phyloP scores from a whole-genome alignment of 53 echinoderm and acorn worm species.

The Holothuria scabra region DNA sequence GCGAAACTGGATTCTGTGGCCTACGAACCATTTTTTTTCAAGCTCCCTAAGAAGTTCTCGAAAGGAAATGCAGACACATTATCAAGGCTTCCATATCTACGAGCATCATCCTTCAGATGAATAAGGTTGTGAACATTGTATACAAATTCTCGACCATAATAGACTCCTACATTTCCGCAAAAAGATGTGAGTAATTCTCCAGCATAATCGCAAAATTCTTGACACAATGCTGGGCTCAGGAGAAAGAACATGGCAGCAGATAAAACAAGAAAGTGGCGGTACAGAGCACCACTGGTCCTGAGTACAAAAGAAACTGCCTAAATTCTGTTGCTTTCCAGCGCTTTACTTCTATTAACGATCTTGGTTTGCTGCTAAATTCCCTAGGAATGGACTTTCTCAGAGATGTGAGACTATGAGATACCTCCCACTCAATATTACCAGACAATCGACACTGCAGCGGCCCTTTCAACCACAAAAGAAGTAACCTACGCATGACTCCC shows the following conservation, averaged over 20 bases:
- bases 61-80: conserved; percentile 8
- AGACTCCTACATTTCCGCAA: conserved; percentile 1
- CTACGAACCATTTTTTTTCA: neutral
- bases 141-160: conserved; percentile 18
- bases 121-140: neutral
- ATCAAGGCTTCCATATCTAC: neutral
- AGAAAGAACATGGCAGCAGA: conserved; percentile 50
- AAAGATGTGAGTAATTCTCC: conserved; percentile 1
- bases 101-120: neutral
- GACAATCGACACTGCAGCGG: too few species aligned
- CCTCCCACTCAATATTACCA: too few species aligned
- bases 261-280: conserved; percentile 2
- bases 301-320: conserved; percentile 53
- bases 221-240: conserved; percentile 22
- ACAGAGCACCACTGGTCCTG: conserved; percentile 51
- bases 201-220: conserved; percentile 13
- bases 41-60: neutral
- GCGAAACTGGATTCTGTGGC: too few species aligned
- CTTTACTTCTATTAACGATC: conserved; percentile 42
- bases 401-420: too few species aligned
- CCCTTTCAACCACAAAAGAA: too few species aligned
- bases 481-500: neutral
- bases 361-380: conserved; percentile 55
- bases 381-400: neutral
- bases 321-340: conserved; percentile 63